These are phyloP conservation scores for Lemur catta DNA, from an alignment of 2,797 vertebrate species.

Conservation along the genomic window DNA sequence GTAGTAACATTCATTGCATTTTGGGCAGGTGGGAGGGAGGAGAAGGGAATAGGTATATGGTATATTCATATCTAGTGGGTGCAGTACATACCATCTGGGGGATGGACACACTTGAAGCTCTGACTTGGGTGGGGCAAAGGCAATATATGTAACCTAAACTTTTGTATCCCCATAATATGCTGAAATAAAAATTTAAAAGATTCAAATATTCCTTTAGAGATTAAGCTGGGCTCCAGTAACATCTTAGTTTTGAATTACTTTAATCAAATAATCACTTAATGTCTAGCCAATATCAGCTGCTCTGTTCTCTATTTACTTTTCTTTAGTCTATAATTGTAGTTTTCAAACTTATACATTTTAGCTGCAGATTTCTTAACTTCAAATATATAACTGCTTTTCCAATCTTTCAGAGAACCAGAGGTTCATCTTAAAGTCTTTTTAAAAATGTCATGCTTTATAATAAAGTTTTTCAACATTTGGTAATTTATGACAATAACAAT, in stretches of 20 bases:
- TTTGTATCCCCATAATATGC: too few relatives aligned
- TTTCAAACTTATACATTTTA: slow-evolving; percentile 16
- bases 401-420: background rate
- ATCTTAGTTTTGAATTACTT: slow-evolving; percentile 31
- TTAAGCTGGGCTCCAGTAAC: background rate
- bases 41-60: too few relatives aligned
- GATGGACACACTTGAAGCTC: too few relatives aligned
- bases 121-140: too few relatives aligned
- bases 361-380: background rate
- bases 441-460: background rate
- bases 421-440: background rate
- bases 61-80: too few relatives aligned
- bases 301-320: slow-evolving; percentile 36
- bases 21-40: too few relatives aligned
- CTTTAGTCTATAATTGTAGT: background rate
- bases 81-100: too few relatives aligned
- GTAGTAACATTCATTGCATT: too few relatives aligned
- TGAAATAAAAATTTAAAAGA: background rate
- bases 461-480: background rate
- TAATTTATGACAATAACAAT: background rate
- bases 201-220: background rate
- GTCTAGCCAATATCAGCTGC: background rate
- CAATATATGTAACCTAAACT: too few relatives aligned
- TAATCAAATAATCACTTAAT: slow-evolving; percentile 37
- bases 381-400: background rate